Percentiles rank a stretch among this genome's conserved stretches.
These are phyloP conservation scores for Pangasius sanitwongsei DNA, from an alignment of 2,797 vertebrate species.

Conservation along the genomic window DNA sequence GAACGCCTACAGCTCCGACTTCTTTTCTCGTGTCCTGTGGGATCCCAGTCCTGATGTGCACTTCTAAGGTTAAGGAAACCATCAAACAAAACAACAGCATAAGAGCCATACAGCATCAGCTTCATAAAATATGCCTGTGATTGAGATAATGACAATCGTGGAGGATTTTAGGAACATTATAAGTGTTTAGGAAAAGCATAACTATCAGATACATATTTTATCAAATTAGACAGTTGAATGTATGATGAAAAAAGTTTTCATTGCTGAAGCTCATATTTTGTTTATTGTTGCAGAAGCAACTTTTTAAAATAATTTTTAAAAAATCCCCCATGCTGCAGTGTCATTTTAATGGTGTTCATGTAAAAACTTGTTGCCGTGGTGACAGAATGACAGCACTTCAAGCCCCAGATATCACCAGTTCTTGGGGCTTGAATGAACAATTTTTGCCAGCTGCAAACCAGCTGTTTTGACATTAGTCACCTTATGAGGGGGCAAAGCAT, in stretches of 20 bases:
- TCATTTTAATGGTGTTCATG: neutral
- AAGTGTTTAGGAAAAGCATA: too few relatives aligned
- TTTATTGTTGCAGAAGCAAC: neutral
- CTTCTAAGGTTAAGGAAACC: neutral
- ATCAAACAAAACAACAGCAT: neutral
- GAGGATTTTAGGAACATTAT: neutral
- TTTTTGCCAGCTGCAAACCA: constrained; percentile 12
- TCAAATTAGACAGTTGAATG: neutral
- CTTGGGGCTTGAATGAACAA: neutral
- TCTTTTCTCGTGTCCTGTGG: neutral
- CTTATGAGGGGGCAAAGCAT: neutral
- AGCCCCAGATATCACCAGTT: neutral
- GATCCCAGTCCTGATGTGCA: neutral
- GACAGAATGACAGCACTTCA: neutral
- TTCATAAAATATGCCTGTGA: neutral
- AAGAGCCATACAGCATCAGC: neutral
- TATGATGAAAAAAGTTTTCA: neutral
- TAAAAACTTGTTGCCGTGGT: constrained; percentile 11
- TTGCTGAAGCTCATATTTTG: neutral
- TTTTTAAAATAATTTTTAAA: neutral
- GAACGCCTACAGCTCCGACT: neutral
- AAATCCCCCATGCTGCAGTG: neutral
- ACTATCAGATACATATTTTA: too few relatives aligned
- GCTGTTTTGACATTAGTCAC: constrained; percentile 9
- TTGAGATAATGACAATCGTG: neutral